Evolutionary conservation across 2,113 vertebrate genomes (phyloP).

Genomic region (Eurystomus gularis): DNA sequence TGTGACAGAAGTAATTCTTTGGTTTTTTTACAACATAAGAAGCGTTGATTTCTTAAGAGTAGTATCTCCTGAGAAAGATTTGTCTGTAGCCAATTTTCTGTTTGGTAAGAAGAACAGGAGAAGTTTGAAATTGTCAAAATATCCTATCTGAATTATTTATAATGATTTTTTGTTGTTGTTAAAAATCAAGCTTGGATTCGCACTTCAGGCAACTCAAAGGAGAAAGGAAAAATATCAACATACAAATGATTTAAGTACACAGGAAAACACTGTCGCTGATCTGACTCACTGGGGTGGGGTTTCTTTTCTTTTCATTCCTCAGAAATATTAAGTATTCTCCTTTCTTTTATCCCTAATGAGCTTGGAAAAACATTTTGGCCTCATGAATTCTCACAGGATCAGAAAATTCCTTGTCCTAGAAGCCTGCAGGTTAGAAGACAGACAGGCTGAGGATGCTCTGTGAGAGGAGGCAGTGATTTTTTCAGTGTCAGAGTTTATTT

Average conservation of each 20-base stretch:
- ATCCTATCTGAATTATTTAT: constrained; percentile 35
- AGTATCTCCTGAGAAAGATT: background rate
- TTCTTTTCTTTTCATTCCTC: background rate
- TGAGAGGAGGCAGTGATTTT: background rate
- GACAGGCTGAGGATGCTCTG: background rate
- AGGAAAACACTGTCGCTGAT: background rate
- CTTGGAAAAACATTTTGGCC: background rate
- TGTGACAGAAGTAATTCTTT: background rate
- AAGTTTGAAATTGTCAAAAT: constrained; percentile 33
- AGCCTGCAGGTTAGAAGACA: background rate
- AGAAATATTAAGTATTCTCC: background rate
- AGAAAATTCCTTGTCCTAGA: constrained; percentile 18
- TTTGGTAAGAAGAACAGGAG: background rate
- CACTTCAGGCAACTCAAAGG: background rate
- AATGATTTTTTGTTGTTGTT: background rate
- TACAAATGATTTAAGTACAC: background rate
- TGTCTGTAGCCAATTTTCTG: constrained; percentile 9
- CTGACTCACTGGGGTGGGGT: background rate
- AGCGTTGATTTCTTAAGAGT: background rate
- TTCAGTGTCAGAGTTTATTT: constrained; percentile 38
- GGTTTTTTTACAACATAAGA: background rate
- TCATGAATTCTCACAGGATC: constrained; percentile 1
- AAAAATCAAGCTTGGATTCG: background rate
- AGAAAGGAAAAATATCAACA: background rate
- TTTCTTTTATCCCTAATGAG: background rate